Conservation (phyloP, 2,888 invertebrate species). For the Meloe dianella region DNA sequence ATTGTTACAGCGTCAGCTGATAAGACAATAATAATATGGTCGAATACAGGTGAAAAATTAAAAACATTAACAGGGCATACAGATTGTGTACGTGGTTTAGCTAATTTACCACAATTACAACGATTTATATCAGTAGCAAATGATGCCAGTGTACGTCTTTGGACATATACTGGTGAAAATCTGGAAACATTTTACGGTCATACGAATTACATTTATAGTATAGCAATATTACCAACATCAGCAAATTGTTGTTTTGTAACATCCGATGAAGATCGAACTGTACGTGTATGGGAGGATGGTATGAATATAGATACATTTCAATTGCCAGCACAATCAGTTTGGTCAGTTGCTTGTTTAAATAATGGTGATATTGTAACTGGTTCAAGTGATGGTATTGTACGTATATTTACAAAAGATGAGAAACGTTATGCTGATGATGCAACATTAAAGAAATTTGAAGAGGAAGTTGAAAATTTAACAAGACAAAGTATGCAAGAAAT, state of each 20-base stretch:
- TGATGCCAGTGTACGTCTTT: constrained; percentile 85
- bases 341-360: constrained; percentile 79
- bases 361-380: constrained; percentile 94
- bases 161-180: constrained; percentile 82
- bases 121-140: constrained; percentile 91
- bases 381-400: constrained; percentile 83
- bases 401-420: constrained; percentile 82
- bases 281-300: constrained; percentile 79
- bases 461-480: constrained; percentile 71
- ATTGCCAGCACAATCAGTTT: constrained; percentile 87
- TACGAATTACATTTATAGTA: constrained; percentile 84
- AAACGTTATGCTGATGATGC: constrained; percentile 71
- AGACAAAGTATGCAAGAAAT: constrained; percentile 73
- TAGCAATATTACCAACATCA: constrained; percentile 63
- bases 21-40: constrained; percentile 87
- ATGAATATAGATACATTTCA: constrained; percentile 70
- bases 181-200: constrained; percentile 81
- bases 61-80: constrained; percentile 80
- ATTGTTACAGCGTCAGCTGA: constrained; percentile 92
- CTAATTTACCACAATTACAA: constrained; percentile 68
- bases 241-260: constrained; percentile 67
- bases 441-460: constrained; percentile 70
- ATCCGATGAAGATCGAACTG: constrained; percentile 86
- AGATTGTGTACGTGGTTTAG: constrained; percentile 88
- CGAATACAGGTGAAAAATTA: constrained; percentile 69